Percentiles rank a stretch among this genome's conserved stretches.
These are phyloP conservation scores for Tyto alba DNA, from an alignment of 2,113 vertebrate species.

Conservation along the genomic window DNA sequence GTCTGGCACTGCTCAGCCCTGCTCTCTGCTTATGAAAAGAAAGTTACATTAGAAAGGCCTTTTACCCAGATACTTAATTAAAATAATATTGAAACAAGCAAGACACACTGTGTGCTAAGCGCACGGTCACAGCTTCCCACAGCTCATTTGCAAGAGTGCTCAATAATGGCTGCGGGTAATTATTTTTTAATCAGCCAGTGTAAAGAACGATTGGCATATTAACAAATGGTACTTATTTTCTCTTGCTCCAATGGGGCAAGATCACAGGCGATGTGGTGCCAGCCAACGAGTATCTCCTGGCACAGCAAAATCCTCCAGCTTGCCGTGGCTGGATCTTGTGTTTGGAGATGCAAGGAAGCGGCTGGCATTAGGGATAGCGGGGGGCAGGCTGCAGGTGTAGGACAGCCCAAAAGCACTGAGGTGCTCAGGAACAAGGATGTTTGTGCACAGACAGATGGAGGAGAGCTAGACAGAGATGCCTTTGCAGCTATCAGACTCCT, in stretches of 20 bases:
- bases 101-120: conserved; percentile 32
- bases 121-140: conserved; percentile 42
- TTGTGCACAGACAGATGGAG: not conserved
- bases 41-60: conserved; percentile 53
- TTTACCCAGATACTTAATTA: conserved; percentile 66
- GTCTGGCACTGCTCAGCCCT: not conserved
- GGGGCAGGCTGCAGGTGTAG: accelerated
- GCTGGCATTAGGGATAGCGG: not conserved
- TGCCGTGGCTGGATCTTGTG: not conserved
- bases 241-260: not conserved
- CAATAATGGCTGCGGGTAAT: conserved; percentile 57
- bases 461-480: not conserved
- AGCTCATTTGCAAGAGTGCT: conserved; percentile 65
- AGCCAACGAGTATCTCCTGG: not conserved
- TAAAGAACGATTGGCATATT: conserved; percentile 59
- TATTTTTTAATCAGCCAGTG: conserved; percentile 69
- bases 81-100: conserved; percentile 62
- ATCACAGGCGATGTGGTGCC: not conserved
- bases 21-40: not conserved
- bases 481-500: not conserved
- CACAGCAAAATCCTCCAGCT: not conserved
- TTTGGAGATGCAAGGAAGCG: not conserved
- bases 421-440: not conserved
- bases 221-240: conserved; percentile 61
- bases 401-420: not conserved